Conservation (phyloP, 1,140 invertebrate genomes). For the Apis laboriosa region DNA sequence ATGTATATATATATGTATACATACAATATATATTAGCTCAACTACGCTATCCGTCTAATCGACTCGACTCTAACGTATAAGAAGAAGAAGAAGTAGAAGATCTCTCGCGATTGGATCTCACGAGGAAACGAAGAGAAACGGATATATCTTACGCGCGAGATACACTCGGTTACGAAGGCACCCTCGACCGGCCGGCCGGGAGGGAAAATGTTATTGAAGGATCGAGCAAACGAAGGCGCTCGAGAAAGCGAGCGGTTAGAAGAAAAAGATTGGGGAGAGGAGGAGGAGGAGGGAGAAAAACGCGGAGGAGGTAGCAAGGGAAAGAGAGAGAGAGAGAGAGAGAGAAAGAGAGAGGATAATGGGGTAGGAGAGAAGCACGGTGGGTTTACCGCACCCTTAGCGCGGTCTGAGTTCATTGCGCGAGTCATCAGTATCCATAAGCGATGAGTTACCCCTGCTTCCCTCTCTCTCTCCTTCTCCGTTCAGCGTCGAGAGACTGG, state of each 20-base stretch:
- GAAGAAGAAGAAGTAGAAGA: too few species aligned
- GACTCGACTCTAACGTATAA: too few species aligned
- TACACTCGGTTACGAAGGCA: constrained; percentile 25
- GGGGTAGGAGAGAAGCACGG: constrained; percentile 53
- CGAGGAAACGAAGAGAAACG: constrained; percentile 30
- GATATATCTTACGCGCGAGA: constrained; percentile 33
- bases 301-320: constrained; percentile 1
- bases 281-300: constrained; percentile 12
- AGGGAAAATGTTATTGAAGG: constrained; percentile 79
- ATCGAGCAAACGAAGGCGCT: constrained; percentile 39
- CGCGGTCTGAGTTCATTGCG: constrained; percentile 80
- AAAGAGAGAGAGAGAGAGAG: constrained; percentile 5
- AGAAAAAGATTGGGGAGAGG: constrained; percentile 45
- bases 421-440: constrained; percentile 82
- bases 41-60: too few species aligned
- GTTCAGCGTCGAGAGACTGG: constrained; percentile 26
- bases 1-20: too few species aligned
- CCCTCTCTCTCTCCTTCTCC: not conserved
- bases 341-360: constrained; percentile 34
- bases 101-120: too few species aligned
- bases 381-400: constrained; percentile 68
- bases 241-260: constrained; percentile 9
- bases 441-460: constrained; percentile 79
- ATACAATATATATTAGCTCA: too few species aligned
- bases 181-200: constrained; percentile 7